Base-by-base conservation (phyloP, 2,113 vertebrate species). In the Steatornis caripensis region DNA sequence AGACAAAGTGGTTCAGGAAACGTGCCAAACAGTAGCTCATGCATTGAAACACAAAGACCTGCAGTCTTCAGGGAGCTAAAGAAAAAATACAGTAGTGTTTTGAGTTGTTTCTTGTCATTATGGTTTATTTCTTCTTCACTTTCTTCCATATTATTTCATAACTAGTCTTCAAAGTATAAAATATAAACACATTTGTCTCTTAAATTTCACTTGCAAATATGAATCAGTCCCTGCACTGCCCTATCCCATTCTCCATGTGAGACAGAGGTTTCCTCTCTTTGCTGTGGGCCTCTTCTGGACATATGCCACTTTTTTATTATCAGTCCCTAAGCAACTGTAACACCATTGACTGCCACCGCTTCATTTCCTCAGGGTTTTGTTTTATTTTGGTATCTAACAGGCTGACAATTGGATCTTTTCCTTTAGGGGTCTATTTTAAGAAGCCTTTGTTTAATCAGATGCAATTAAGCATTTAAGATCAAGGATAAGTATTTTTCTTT, bases 1-100 rank as follows among this genome's bases (percentile, higher is more conserved):
- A 95, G 93, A 89, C 89, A 80, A 94, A 97, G 77, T 96, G 62
- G 45, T 83, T 89, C 87, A 94, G 95, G 95, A 96, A 96, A 69
- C 4, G 10, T 85, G 97, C 97, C 97, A 97, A 96, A 78, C 55
- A 96, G 92, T 95, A 82, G 91, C 77, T 97, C 90, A 92, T 96
- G 84, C 85, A 83, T 24, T 66, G 72, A 79, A 94, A 91, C 66
- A 97, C 94, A 96, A 97, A 96, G 94, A 78, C 66, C 62, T 54
- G 74, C 81, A 95, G 92, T 71, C 58, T 94, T 93, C 36, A 70
- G 76, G 49, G 65, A 95, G 74, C 58, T 75, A 57, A 60, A 89
- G 82, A 81, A 96, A 95, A 92, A 91, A 91, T 49, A 93, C 64
- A 84, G 77, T 68, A 57, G 41, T 76, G 66, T 81, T 93, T 95